Conservation (phyloP, 2,888 invertebrate genomes). For the Agelastica alni region DNA sequence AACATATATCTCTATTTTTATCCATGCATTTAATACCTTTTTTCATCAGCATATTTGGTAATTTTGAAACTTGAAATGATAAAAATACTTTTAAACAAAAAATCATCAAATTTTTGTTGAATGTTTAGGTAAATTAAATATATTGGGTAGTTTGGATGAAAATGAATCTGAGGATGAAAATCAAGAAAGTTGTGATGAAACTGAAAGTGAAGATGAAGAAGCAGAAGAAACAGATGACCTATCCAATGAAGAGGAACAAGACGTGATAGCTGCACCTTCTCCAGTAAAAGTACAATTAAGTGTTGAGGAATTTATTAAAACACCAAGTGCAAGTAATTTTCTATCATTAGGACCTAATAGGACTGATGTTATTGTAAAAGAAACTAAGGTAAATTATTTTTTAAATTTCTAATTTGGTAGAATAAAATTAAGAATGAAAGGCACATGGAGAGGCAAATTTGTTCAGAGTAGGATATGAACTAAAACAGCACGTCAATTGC, state of each 20-base stretch:
- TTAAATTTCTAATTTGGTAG: too few species aligned
- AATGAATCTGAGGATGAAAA: conserved; percentile 60
- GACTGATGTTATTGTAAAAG: conserved; percentile 47
- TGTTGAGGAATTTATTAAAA: conserved; percentile 57
- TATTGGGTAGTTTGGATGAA: conserved; percentile 66
- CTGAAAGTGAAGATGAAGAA: conserved; percentile 65
- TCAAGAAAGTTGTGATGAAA: too few species aligned
- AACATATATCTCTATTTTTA: too few species aligned
- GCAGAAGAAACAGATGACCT: conserved; percentile 50
- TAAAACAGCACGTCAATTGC: too few species aligned
- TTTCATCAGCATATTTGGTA: too few species aligned
- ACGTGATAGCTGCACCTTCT: conserved; percentile 7
- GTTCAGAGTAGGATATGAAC: too few species aligned
- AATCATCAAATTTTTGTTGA: too few species aligned
- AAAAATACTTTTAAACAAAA: too few species aligned
- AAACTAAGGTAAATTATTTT: conserved; percentile 51
- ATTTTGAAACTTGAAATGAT: too few species aligned
- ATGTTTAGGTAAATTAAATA: conserved; percentile 56
- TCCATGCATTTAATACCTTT: too few species aligned
- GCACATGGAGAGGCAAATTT: too few species aligned
- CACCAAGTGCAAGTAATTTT: conserved; percentile 59
- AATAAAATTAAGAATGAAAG: too few species aligned
- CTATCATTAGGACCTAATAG: conserved; percentile 56
- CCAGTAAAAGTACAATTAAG: conserved; percentile 40
- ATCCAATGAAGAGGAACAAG: conserved; percentile 58